A percentile compares a stretch with the other conserved stretches of the same genome.
These are phyloP conservation scores for Paracyclopina nana DNA, from an alignment of 1,140 invertebrate genomes.

Conservation along the genomic window DNA sequence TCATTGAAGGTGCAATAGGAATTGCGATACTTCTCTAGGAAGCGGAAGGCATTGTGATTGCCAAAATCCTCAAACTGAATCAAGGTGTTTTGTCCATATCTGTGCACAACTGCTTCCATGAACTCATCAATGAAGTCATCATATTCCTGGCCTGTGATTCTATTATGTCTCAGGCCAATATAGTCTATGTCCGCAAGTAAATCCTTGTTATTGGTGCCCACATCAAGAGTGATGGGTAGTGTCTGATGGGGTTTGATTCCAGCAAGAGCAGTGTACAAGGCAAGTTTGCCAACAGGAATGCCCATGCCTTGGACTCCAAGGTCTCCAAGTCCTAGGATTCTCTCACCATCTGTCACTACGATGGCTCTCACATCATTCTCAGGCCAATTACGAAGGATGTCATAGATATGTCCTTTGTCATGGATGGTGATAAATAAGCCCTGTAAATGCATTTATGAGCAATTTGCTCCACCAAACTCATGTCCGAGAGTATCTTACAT, in stretches of 20 bases:
- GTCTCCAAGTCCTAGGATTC: conserved; percentile 82
- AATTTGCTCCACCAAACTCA: background rate
- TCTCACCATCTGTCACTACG: conserved; percentile 82
- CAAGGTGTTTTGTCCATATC: conserved; percentile 69
- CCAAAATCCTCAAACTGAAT: conserved; percentile 96
- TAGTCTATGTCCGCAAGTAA: conserved; percentile 83
- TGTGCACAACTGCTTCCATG: conserved; percentile 78
- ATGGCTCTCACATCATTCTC: conserved; percentile 77
- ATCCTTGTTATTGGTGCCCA: conserved; percentile 72
- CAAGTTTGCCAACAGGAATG: conserved; percentile 81
- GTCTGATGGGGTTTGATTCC: conserved; percentile 83
- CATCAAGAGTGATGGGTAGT: conserved; percentile 74
- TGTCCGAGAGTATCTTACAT: conserved; percentile 26
- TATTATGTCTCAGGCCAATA: conserved; percentile 69
- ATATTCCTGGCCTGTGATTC: conserved; percentile 66
- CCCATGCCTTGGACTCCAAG: conserved; percentile 87
- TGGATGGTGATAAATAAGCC: conserved; percentile 92
- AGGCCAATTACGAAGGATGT: conserved; percentile 76
- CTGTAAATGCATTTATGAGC: conserved; percentile 19
- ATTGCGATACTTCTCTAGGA: conserved; percentile 58
- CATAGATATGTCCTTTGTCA: conserved; percentile 78
- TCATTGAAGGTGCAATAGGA: conserved; percentile 90
- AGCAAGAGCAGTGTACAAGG: conserved; percentile 75
- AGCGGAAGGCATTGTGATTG: conserved; percentile 69
- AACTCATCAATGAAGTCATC: conserved; percentile 95